These are phyloP conservation scores for Drosophila buzzatii DNA, from an alignment of 2,888 invertebrate genomes.

Conservation along the genomic window DNA sequence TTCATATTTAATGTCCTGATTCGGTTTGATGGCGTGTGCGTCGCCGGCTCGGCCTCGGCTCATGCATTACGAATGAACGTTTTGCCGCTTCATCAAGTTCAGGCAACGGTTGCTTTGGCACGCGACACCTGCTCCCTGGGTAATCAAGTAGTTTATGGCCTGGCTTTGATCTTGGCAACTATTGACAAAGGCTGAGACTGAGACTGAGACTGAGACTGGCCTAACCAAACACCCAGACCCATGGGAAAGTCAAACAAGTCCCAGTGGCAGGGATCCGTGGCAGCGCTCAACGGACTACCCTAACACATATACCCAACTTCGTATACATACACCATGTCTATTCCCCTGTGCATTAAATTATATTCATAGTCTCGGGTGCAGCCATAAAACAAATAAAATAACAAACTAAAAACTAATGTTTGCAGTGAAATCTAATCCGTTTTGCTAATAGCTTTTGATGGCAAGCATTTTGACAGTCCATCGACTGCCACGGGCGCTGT, in stretches of 20 bases:
- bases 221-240: slow-evolving; percentile 58
- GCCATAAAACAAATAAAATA: slow-evolving; percentile 7
- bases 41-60: slow-evolving; percentile 8
- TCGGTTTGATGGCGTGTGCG: slow-evolving; percentile 1
- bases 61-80: slow-evolving; percentile 45
- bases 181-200: slow-evolving; percentile 64
- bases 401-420: slow-evolving; percentile 19
- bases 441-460: slow-evolving; percentile 63
- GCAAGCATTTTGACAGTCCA: slow-evolving; percentile 59
- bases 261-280: slow-evolving; percentile 38
- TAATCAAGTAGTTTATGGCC: slow-evolving; percentile 48
- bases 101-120: slow-evolving; percentile 15
- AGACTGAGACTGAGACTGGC: slow-evolving; percentile 46
- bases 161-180: slow-evolving; percentile 70
- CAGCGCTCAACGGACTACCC: slow-evolving; percentile 43
- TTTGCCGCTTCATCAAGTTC: slow-evolving; percentile 37
- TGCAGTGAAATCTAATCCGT: slow-evolving; percentile 68
- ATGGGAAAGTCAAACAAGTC: slow-evolving; percentile 69
- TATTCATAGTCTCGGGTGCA: slow-evolving; percentile 56
- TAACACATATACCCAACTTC: not conserved
- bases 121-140: slow-evolving; percentile 39
- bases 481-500: slow-evolving; percentile 19
- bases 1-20: slow-evolving; percentile 24
- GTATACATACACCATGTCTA: not conserved
- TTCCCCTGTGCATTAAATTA: slow-evolving; percentile 35